Evolutionary conservation across 1,140 invertebrate genomes (phyloP), one percentile per base, ranked within the genome.

Genomic region (Drosophila rufa): DNA sequence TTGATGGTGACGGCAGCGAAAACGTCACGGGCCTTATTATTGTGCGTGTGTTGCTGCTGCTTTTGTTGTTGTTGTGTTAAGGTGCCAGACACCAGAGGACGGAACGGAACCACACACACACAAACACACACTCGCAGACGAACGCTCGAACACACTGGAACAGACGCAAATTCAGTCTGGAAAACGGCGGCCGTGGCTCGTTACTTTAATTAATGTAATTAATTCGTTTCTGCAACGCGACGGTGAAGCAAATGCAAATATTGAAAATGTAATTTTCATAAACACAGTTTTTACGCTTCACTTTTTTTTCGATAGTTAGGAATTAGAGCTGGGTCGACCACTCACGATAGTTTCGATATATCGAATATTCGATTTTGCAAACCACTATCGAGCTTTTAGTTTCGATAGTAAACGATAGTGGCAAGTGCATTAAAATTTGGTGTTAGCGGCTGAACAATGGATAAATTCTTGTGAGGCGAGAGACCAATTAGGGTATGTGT

Each of bases 21-120:
- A 82, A 80, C 82, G 73, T 85, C 82, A 85, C 82, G 78, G 83
- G 80, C 79, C 78, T 85, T 84, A 83, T 84, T 85, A 81, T 85
- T 85, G 82, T 85, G 69, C 70, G 51, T 79, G 66, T 82, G 75
- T 82, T 82, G 59, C 76, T 67, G 61, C 30, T 65, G 50, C n/a
- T 59, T 22, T 12, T 33, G 30, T 25, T 67, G 55, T 51, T 50
- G 73, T 77, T 50, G 55, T 61, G 55, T 67, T 67, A 78, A 75
- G 59, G 70, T 75, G 60, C 71, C 73, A 76, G 61, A 76, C 73
- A 76, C 48, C 50, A 61, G 59, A 70, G 57, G 75, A 79, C 75
- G 75, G 75, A 78, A 70, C 66, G 62, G 62, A 58, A 61, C 55
- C 56, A 59, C 38, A 38, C 43, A 47, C 55, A 68, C 66, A 66